phyloP scores from a whole-genome alignment of 2,797 vertebrate species.

The Rhabdophis nuchalis region DNA sequence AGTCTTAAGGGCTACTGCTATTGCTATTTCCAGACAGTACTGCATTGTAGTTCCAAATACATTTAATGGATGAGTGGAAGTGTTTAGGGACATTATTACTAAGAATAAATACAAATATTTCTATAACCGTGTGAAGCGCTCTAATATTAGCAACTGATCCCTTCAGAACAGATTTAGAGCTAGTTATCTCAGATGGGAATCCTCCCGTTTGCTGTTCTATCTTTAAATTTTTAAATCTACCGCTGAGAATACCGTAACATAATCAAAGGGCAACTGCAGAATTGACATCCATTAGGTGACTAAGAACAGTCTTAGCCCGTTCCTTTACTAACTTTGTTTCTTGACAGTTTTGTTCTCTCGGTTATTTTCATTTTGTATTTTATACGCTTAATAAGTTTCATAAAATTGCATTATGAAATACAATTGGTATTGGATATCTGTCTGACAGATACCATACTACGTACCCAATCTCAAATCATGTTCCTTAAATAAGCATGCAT shows the following conservation, averaged over 20 bases:
- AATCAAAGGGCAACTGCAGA: slow-evolving; percentile 28
- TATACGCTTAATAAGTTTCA: background rate
- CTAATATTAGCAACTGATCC: slow-evolving; percentile 7
- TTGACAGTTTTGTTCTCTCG: slow-evolving; percentile 64
- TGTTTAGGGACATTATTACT: background rate
- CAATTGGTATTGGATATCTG: background rate
- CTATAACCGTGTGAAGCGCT: background rate
- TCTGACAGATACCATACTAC: background rate
- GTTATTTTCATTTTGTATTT: background rate
- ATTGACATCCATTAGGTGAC: slow-evolving; percentile 49
- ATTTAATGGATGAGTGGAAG: background rate
- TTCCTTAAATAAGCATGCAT: background rate
- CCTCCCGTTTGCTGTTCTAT: background rate
- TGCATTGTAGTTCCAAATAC: background rate
- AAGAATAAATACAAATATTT: background rate
- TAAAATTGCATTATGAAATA: background rate
- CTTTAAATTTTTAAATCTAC: slow-evolving; percentile 12
- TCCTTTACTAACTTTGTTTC: slow-evolving; percentile 60
- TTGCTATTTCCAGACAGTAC: background rate
- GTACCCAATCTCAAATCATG: background rate
- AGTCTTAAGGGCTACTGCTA: too few relatives aligned
- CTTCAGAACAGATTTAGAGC: background rate
- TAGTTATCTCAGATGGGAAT: slow-evolving; percentile 16
- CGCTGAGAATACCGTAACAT: slow-evolving; percentile 21
- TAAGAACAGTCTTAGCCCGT: slow-evolving; percentile 57